Evolutionary conservation across 2,797 vertebrate species (phyloP).

Genomic region (Champsocephalus esox): DNA sequence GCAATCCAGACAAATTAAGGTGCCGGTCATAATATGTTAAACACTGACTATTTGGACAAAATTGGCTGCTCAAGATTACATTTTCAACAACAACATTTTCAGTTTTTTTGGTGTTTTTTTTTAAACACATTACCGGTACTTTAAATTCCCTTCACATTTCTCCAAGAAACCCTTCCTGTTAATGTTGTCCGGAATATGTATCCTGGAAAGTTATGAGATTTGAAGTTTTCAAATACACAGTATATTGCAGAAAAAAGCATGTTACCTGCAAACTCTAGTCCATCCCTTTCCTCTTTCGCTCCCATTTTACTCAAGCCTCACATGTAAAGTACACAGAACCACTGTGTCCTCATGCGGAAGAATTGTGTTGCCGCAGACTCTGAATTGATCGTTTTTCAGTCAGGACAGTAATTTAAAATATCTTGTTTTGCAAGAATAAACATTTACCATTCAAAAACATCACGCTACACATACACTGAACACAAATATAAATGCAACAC

Average conservation of each 20-base stretch:
- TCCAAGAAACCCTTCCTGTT: background rate
- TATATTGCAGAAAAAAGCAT: background rate
- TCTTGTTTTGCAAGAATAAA: background rate
- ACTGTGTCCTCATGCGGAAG: too few relatives aligned
- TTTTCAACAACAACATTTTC: background rate
- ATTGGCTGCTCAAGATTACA: background rate
- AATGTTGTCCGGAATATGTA: background rate
- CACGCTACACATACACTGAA: too few relatives aligned
- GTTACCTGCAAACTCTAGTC: background rate
- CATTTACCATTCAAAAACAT: too few relatives aligned
- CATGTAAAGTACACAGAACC: too few relatives aligned
- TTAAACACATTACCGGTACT: background rate
- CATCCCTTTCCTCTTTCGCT: background rate
- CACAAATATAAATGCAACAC: too few relatives aligned
- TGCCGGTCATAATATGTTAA: background rate
- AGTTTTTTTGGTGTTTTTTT: background rate
- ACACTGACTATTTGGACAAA: conserved; percentile 1
- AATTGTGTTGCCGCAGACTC: background rate
- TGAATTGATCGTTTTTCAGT: background rate
- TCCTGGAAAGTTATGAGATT: background rate
- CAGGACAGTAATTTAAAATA: background rate
- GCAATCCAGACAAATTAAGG: background rate
- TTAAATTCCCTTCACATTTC: background rate
- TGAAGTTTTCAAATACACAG: background rate
- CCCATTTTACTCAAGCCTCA: background rate